Conservation (phyloP, 2,797 vertebrate genomes). For the Dryobates pubescens region DNA sequence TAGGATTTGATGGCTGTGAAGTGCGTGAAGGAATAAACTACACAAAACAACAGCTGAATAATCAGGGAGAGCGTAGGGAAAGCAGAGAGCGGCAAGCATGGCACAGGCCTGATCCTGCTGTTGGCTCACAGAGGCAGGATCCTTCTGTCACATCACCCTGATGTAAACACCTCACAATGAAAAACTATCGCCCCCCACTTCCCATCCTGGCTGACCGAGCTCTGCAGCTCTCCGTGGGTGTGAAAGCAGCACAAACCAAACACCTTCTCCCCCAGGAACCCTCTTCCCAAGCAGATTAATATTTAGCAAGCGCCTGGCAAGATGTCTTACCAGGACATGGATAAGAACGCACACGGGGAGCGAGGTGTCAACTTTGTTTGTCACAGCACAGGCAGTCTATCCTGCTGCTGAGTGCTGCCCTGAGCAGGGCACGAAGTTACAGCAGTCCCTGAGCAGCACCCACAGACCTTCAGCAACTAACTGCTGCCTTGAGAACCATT, state of each 20-base stretch:
- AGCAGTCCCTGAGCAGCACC: background rate
- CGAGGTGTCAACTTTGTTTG: rapidly evolving
- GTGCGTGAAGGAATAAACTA: background rate
- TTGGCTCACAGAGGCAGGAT: background rate
- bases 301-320: background rate
- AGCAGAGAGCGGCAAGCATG: background rate
- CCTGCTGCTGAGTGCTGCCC: background rate
- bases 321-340: background rate
- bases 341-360: rapidly evolving
- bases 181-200: background rate
- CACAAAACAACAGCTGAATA: background rate
- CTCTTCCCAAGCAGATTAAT: background rate
- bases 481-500: background rate
- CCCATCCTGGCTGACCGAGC: background rate
- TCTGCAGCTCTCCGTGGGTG: background rate
- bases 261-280: background rate
- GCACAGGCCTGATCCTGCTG: background rate
- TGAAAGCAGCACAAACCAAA: background rate
- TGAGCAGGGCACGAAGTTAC: background rate
- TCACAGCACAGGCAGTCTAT: background rate
- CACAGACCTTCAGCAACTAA: background rate
- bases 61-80: rapidly evolving
- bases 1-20: background rate
- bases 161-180: background rate
- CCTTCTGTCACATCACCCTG: rapidly evolving